Evolutionary conservation across 2,888 invertebrate species (phyloP), one percentile per base, ranked within the genome.

Genomic region (Steinernema carpocapsae): DNA sequence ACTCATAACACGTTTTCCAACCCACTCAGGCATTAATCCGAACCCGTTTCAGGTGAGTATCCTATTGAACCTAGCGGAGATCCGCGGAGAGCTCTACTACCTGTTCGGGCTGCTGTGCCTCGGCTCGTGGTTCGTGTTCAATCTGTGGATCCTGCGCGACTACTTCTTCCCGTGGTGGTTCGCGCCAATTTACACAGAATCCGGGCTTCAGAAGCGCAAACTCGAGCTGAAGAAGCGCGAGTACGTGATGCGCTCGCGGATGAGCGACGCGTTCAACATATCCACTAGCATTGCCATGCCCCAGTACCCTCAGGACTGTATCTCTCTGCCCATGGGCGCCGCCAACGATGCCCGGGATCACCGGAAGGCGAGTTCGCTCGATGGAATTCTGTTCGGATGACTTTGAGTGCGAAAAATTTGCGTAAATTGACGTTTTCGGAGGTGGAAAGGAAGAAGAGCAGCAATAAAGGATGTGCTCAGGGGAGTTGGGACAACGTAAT

Each of bases 161-260:
- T 80, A 80, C 74, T 78, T 80, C 76, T 80, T 75, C 74, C 80
- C 78, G 19, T 79, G 79, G 43, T 78, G 76, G 74, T 78, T 76
- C 48, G 43, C 72, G 71, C 73, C 76, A 6, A 73, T 80, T 22
- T 80, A 80, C 72, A 80, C 77, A 2, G 80, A 80, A 45, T 59
- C 42, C n/a, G 80, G 72, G 10, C 59, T 78, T 12, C 70, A 51
- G 6, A 72, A 81, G 45, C 56, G 75, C 26, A 73, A 81, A 51
- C 56, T 80, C 24, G 76, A 81, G 26, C 42, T 42, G 17, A 74
- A 64, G 48, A 80, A 79, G 51, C 74, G 56, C 51, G 75, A 79
- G 45, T 78, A 78, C 22, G 43, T 80, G 19, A 73, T 79, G 75
- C 73, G 74, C 24, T 75, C 72, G 17, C 72, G 76, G 14, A 48